Base-by-base conservation (phyloP, 2,888 invertebrate species). In the Scrobipalpa atriplicella region DNA sequence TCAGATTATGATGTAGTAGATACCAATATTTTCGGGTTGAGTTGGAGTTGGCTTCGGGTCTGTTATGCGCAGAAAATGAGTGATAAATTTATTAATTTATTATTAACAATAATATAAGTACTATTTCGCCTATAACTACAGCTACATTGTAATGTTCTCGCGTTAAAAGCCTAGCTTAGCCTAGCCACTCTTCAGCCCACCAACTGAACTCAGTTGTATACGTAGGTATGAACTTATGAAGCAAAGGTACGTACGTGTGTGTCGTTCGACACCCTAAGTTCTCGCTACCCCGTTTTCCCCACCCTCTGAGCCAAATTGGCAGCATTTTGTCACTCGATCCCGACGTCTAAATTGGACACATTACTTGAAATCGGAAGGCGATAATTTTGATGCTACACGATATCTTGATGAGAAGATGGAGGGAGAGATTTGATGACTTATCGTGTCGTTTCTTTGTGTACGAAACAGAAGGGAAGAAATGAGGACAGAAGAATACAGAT, bases 271-370 rank as follows among this genome's bases (percentile, higher is more conserved):
- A 36, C 56, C 29, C 29, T 19, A 36, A 56, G 56, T 56, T 29
- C 56, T 29, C 56, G 54, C 10, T 21, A 56, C 56, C 56, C 56
- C 56, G 18, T 51, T 51, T 19, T 6, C 36, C 39, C 18, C 38
- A 16, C 47, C 61, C 61, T 11, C 60, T 16, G 18, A 38, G 41
- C 41, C 47, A 69, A 72, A 72, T 72, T 71, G 69, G 62, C 66
- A 56, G 65, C 67, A 62, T 69, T 68, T 71, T 67, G 70, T 69
- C 69, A 69, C 66, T 21, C 69, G 68, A 69, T 67, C 68, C 66
- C 63, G 58, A 56, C 60, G 41, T 39, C 43, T 58, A 65, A 65
- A 65, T 65, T 65, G 65, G 58, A 41, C 21, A 58, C 64, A 39
- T 64, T 64, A 64, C 64, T 38, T n/a, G 29, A 11, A 16, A 64